Evolutionary conservation across 2,888 invertebrate genomes (phyloP).

Genomic region (Scaptomyza caliginosa): DNA sequence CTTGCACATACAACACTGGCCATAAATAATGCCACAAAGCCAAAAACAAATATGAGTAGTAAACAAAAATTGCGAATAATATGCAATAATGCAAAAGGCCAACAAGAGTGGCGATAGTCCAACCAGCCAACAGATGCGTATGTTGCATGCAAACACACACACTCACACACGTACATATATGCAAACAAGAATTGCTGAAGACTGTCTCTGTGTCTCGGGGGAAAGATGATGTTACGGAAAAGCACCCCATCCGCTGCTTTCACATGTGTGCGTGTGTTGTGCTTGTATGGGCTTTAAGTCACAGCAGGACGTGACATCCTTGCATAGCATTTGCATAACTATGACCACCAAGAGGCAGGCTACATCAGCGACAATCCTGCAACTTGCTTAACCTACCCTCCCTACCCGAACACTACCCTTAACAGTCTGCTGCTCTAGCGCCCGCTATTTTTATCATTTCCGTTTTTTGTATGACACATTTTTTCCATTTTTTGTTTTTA

Average conservation of each 20-base stretch:
- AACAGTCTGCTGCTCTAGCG: constrained; percentile 51
- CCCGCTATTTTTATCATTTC: constrained; percentile 71
- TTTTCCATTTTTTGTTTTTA: constrained; percentile 16
- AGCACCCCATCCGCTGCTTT: background rate
- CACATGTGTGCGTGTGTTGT: constrained; percentile 30
- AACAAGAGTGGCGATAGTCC: constrained; percentile 51
- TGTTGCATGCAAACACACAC: background rate
- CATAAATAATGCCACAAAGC: constrained; percentile 75
- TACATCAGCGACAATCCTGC: constrained; percentile 33
- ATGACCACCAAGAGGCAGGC: constrained; percentile 65
- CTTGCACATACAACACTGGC: background rate
- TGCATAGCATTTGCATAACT: constrained; percentile 79
- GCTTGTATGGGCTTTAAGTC: constrained; percentile 66
- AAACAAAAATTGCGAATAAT: constrained; percentile 78
- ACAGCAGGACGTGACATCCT: constrained; percentile 79
- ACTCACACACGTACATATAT: background rate
- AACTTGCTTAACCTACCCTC: background rate
- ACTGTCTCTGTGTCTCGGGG: constrained; percentile 1
- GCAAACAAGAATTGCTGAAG: constrained; percentile 8
- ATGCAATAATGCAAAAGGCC: constrained; percentile 78
- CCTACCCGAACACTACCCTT: constrained; percentile 1
- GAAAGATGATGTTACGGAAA: constrained; percentile 2
- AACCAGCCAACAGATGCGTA: constrained; percentile 2
- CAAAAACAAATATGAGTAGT: constrained; percentile 73
- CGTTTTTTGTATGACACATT: constrained; percentile 57